phyloP scores from a whole-genome alignment of 2,113 vertebrate genomes.

The Peucedramus taeniatus region DNA sequence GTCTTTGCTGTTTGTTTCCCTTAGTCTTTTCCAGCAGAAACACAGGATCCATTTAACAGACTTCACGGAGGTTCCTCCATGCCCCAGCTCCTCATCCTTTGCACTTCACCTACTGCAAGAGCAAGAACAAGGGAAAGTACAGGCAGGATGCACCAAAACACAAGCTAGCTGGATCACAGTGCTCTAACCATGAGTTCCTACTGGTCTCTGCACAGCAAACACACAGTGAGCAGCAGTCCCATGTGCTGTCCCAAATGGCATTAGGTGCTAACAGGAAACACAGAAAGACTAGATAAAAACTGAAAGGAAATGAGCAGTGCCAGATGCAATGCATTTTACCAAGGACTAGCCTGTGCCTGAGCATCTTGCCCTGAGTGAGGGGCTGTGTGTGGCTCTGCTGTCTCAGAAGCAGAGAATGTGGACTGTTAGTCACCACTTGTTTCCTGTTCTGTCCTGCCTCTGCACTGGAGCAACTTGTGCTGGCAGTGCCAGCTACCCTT shows the following conservation, averaged over 20 bases:
- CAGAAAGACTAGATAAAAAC: constrained; percentile 60
- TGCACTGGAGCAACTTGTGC: not conserved
- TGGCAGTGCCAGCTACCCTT: not conserved
- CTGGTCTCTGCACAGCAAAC: not conserved
- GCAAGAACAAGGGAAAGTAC: not conserved
- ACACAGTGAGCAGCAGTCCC: not conserved
- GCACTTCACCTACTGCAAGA: not conserved
- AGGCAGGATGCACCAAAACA: not conserved
- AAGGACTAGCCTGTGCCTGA: not conserved
- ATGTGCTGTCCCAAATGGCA: not conserved
- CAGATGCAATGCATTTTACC: not conserved
- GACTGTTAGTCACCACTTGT: not conserved
- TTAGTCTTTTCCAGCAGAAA: not conserved
- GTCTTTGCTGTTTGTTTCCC: not conserved
- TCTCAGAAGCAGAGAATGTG: not conserved
- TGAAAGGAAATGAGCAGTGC: constrained; percentile 21
- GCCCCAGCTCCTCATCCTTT: not conserved
- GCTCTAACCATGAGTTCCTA: not conserved
- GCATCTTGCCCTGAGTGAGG: not conserved
- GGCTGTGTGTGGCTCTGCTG: not conserved
- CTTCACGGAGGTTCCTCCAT: not conserved
- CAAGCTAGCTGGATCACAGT: not conserved
- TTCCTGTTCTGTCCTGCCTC: not conserved
- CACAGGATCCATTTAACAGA: not conserved
- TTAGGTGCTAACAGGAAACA: constrained; percentile 39